phyloP scores from a whole-genome alignment of 2,113 vertebrate genomes.

The Willisornis vidua region DNA sequence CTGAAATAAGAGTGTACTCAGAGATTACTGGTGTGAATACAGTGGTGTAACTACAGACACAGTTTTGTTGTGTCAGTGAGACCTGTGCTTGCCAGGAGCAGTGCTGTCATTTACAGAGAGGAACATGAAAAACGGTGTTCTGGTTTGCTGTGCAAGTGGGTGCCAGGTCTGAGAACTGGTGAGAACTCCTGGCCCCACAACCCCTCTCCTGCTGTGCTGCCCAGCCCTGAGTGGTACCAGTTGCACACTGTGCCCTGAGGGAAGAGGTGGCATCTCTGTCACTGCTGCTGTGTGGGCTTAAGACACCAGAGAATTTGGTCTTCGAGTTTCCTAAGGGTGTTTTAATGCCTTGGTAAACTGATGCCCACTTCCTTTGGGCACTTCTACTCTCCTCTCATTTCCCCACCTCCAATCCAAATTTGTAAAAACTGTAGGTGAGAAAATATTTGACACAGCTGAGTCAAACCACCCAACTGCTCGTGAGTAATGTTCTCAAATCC shows the following conservation, averaged over 20 bases:
- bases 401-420: constrained; percentile 79
- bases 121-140: not conserved
- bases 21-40: not conserved
- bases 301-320: not conserved
- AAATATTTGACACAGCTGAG: constrained; percentile 74
- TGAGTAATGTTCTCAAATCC: constrained; percentile 64
- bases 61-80: not conserved
- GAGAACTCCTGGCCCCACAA: not conserved
- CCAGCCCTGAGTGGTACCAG: not conserved
- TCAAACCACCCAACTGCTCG: constrained; percentile 67
- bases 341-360: not conserved
- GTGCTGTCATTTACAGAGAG: not conserved
- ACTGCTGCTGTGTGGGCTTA: not conserved
- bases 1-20: not conserved
- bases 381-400: not conserved
- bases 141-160: not conserved
- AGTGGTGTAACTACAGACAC: too few relatives aligned
- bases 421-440: constrained; percentile 78
- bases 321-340: not conserved
- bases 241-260: not conserved
- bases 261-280: not conserved
- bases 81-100: not conserved
- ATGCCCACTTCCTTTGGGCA: not conserved
- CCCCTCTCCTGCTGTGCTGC: not conserved
- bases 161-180: not conserved